Evolutionary conservation across 2,888 invertebrate genomes (phyloP).

Genomic region (Anodontia alba): DNA sequence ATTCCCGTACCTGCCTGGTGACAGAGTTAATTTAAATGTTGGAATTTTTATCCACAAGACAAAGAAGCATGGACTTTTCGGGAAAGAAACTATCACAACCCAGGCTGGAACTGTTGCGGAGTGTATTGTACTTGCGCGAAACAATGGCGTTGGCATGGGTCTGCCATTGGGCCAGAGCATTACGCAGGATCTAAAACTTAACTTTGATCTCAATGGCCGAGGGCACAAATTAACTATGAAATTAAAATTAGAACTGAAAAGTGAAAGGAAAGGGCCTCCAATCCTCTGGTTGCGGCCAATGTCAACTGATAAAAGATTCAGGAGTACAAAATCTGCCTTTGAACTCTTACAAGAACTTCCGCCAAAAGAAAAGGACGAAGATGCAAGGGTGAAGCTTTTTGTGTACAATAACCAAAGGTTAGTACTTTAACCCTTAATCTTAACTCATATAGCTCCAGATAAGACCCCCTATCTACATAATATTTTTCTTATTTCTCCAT

Average conservation of each 20-base stretch:
- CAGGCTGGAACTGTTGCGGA: slow-evolving; percentile 69
- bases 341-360: slow-evolving; percentile 64
- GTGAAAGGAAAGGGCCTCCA: slow-evolving; percentile 63
- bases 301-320: slow-evolving; percentile 62
- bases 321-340: slow-evolving; percentile 54
- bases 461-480: too few species aligned
- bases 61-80: slow-evolving; percentile 67
- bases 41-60: slow-evolving; percentile 72
- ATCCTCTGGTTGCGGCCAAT: slow-evolving; percentile 69
- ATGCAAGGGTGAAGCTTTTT: slow-evolving; percentile 61
- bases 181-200: slow-evolving; percentile 63
- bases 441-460: background rate
- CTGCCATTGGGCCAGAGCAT: slow-evolving; percentile 62
- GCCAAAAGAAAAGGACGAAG: slow-evolving; percentile 63
- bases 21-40: slow-evolving; percentile 68
- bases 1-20: slow-evolving; percentile 69
- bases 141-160: slow-evolving; percentile 69
- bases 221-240: slow-evolving; percentile 69
- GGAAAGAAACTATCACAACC: slow-evolving; percentile 65
- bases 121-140: slow-evolving; percentile 69
- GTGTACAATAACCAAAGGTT: slow-evolving; percentile 68
- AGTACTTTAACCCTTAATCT: slow-evolving; percentile 15
- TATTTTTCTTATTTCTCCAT: too few species aligned
- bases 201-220: slow-evolving; percentile 68
- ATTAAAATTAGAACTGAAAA: slow-evolving; percentile 59